Base-by-base conservation (phyloP, 1,140 invertebrate species). In the Lordiphosa clarofinis region DNA sequence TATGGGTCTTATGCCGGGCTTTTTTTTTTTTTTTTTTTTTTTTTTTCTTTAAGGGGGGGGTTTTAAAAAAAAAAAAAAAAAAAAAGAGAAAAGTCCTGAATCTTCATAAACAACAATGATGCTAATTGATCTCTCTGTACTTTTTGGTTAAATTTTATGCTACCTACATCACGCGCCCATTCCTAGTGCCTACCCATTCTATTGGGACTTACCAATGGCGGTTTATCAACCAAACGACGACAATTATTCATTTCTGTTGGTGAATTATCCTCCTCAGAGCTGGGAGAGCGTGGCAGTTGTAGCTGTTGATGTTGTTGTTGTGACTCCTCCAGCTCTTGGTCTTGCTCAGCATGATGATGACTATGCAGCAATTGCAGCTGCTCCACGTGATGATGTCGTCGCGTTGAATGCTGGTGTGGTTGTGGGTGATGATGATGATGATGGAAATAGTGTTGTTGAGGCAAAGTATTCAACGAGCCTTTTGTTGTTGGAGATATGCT, bases 201-300 rank as follows among this genome's bases (percentile, higher is more conserved):
- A 9, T 8, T 3, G 8, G 64, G 35, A 69, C 75, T 84, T 90
- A 96, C 95, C 72, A 96, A 90, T 9, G 94, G 94, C 24, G 95
- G 95, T 87, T 96, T 95, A 89, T 96, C 95, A 36, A 89, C 88
- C 64, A 96, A 91, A 71, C 94, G 91, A 88, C 95, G 94, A 89
- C 95, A 96, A 72, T 94, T 95, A 90, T 96, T 96, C 66, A 96
- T 91, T 90, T 96, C 95, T 39, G 95, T 95, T n/a, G 95, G 95
- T 19, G 95, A 96, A 89, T 95, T 95, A 86, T 94, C 95, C 89
- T 96, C 95, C 87, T 96, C 94, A 63, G 94, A 95, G 87, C 94
- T 94, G 42, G 94, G 94, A 12, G 94, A 94, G 73, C 92, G 94
- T 11, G 89, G 88, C 55, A 90, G 89, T 64, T 91, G 90, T 36